These are phyloP conservation scores for Oryzias woworae DNA, from an alignment of 2,113 vertebrate species.

Conservation along the genomic window DNA sequence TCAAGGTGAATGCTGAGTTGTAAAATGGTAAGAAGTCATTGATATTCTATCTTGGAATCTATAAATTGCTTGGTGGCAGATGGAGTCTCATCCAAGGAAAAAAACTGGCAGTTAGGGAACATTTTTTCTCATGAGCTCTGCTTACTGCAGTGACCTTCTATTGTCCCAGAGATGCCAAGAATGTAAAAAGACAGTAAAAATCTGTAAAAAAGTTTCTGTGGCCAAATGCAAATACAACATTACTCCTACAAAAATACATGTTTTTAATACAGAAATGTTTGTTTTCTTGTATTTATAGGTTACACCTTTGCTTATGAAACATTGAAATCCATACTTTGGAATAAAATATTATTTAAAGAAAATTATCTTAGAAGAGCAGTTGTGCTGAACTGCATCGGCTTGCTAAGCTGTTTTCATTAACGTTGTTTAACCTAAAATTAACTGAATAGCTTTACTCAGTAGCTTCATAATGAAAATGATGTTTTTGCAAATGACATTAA, in stretches of 20 bases:
- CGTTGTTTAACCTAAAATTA: slow-evolving; percentile 22
- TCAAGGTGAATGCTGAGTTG: slow-evolving; percentile 89
- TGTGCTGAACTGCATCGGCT: slow-evolving; percentile 17
- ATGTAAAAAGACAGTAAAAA: not conserved
- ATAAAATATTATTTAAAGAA: slow-evolving; percentile 12
- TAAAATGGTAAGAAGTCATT: slow-evolving; percentile 91
- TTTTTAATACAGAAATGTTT: not conserved
- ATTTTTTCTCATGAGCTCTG: slow-evolving; percentile 79
- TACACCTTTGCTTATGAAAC: not conserved
- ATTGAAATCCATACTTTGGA: not conserved
- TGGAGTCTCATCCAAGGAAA: slow-evolving; percentile 97
- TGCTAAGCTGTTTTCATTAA: slow-evolving; percentile 22
- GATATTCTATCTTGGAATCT: slow-evolving; percentile 92
- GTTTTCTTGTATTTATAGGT: not conserved
- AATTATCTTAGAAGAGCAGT: slow-evolving; percentile 8
- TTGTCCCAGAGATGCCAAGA: slow-evolving; percentile 51
- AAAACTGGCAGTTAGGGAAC: slow-evolving; percentile 90
- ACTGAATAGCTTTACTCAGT: slow-evolving; percentile 22
- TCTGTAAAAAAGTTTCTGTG: slow-evolving; percentile 9
- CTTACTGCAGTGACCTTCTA: slow-evolving; percentile 85
- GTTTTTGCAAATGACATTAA: slow-evolving; percentile 45
- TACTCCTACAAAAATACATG: no score
- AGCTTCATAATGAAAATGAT: slow-evolving; percentile 34
- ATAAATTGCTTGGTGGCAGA: slow-evolving; percentile 94
- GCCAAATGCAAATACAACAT: not conserved